phyloP scores from a whole-genome alignment of 2,113 vertebrate species.

The Abramis brama region DNA sequence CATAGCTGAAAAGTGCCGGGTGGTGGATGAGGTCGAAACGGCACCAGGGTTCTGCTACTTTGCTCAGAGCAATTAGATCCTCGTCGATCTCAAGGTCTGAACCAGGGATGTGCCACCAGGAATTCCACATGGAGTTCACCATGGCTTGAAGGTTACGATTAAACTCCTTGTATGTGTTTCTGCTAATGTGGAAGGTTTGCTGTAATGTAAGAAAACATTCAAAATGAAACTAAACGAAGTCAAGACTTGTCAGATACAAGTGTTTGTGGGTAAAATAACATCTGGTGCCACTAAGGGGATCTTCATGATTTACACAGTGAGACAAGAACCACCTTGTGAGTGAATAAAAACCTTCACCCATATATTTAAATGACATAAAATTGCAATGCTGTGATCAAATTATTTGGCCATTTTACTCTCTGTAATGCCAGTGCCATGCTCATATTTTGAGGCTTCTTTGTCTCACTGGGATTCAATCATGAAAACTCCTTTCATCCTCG shows the following conservation, averaged over 20 bases:
- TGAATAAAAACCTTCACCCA: not conserved
- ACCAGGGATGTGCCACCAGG: conserved; percentile 76
- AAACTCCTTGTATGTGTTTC: conserved; percentile 81
- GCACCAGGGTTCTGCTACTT: conserved; percentile 68
- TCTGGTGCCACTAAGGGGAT: not conserved
- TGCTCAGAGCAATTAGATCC: conserved; percentile 73
- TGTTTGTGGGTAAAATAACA: not conserved
- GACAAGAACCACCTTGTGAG: not conserved
- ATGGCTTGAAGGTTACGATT: conserved; percentile 84
- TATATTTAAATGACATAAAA: not conserved
- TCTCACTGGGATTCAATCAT: conserved; percentile 15
- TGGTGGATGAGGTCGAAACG: conserved; percentile 86
- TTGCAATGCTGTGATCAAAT: not conserved
- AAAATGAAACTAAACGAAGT: not conserved
- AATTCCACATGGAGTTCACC: conserved; percentile 91
- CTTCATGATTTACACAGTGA: not conserved
- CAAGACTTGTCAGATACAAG: not conserved
- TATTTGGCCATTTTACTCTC: not conserved
- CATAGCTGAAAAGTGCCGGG: conserved; percentile 84
- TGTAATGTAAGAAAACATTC: conserved; percentile 40
- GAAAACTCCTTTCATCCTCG: not conserved
- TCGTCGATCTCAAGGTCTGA: conserved; percentile 72
- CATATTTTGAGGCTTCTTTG: not conserved
- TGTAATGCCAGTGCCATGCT: not conserved
- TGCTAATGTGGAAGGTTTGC: conserved; percentile 82